Base-by-base conservation (phyloP, 2,888 invertebrate genomes). In the Tachina lurida region DNA sequence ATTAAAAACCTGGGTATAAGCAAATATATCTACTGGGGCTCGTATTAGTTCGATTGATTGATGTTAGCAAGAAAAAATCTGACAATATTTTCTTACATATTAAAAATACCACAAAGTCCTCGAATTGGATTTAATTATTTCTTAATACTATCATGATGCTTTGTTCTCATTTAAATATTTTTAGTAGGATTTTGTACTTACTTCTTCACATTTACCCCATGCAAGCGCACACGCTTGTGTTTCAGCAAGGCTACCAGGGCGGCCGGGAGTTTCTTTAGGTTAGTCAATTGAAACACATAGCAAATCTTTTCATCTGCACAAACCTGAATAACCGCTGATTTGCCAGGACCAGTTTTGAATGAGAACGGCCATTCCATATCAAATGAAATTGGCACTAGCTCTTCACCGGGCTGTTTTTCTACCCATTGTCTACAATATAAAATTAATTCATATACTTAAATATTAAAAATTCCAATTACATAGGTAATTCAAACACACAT, bases 351-450 rank as follows among this genome's bases (percentile, higher is more conserved):
- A 1, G 94, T 94, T 91, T 94, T 92, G 88, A 94, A 95, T 78
- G 92, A 93, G 88, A 95, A 95, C 8, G 95, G 95, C 95, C 95
- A 95, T 90, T 95, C 95, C 91, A 95, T 93, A 89, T 95, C 95
- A 89, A 95, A 95, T 7, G 95, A 95, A 84, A 95, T 90, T 7
- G 94, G 93, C 52, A 95, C 91, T 22, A 93, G 87, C 5, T 92
- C 92, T 15, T 75, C 78, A 7, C 89, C 87, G 3, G 71, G 84
- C 80, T 92, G 90, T 41, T 89, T 89, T 3, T 92, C 89, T 1
- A 93, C 91, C 92, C 92, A 92, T 88, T 91, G 89, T 84, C 92
- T 92, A 41, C 7, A 65, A 73, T 13, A 67, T 56, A 31, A 13
- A 19, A 41, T 31, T 15, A 22, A 47, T 7, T 7, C 2, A 31